Evolutionary conservation across 2,888 invertebrate species (phyloP).

Genomic region (Hirtodrosophila histrioides): DNA sequence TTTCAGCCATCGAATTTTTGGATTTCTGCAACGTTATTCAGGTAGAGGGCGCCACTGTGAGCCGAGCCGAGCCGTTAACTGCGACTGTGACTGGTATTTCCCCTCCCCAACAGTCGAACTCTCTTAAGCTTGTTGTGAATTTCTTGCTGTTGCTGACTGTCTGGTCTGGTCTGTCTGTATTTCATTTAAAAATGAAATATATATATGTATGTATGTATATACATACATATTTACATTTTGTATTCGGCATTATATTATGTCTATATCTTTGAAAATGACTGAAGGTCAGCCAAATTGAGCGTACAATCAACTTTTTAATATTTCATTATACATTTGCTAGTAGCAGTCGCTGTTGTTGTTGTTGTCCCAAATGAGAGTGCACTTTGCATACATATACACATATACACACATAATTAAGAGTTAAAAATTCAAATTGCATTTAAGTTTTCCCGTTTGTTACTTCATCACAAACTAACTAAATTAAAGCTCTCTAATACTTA

Average conservation of each 20-base stretch:
- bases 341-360: constrained; percentile 30
- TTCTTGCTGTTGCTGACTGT: constrained; percentile 11
- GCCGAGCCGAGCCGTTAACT: constrained; percentile 39
- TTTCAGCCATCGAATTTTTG: too few species aligned
- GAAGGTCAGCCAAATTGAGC: constrained; percentile 74
- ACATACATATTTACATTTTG: constrained; percentile 41
- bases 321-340: constrained; percentile 51
- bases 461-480: constrained; percentile 2
- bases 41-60: too few species aligned
- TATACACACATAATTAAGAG: constrained; percentile 7
- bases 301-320: constrained; percentile 75
- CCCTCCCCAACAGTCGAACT: constrained; percentile 20
- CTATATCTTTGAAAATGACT: constrained; percentile 69
- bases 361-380: constrained; percentile 39
- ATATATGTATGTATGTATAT: constrained; percentile 25
- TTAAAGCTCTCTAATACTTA: constrained; percentile 5
- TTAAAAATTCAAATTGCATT: constrained; percentile 3
- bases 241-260: constrained; percentile 47
- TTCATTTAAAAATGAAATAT: constrained; percentile 64
- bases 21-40: too few species aligned
- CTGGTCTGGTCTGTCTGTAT: constrained; percentile 22
- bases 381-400: constrained; percentile 25
- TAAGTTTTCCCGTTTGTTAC: constrained; percentile 3
- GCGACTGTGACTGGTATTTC: constrained; percentile 63
- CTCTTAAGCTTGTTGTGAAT: constrained; percentile 53